A percentile compares a stretch with the other conserved stretches of the same genome.
phyloP scores from a whole-genome alignment of 2,888 invertebrate genomes.

The Leptarthrus brevirostris region DNA sequence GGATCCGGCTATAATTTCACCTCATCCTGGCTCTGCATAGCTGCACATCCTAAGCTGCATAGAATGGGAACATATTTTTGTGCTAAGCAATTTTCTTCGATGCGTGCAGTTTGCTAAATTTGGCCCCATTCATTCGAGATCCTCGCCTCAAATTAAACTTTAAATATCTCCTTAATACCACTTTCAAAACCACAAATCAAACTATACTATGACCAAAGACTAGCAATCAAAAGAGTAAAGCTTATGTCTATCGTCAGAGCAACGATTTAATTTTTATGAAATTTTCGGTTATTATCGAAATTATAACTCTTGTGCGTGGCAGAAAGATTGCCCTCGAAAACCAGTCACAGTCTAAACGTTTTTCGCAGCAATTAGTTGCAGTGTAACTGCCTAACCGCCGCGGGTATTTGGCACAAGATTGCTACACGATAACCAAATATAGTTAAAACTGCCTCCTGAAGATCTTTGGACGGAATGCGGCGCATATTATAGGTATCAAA shows the following conservation, averaged over 20 bases:
- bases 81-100: too few species aligned
- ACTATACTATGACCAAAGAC: neutral
- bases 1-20: too few species aligned
- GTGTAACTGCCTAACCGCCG: constrained; percentile 11
- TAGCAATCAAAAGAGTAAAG: constrained; percentile 3
- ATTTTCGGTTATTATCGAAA: constrained; percentile 40
- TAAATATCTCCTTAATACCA: neutral
- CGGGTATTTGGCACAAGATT: constrained; percentile 11
- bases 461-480: too few species aligned
- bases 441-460: too few species aligned
- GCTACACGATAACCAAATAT: constrained; percentile 3
- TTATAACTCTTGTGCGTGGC: constrained; percentile 35
- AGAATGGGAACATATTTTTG: too few species aligned
- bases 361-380: constrained; percentile 25
- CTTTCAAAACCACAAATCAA: constrained; percentile 32
- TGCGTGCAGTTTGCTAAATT: too few species aligned
- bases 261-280: constrained; percentile 34
- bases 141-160: neutral
- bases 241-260: neutral
- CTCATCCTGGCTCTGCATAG: too few species aligned
- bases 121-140: too few species aligned
- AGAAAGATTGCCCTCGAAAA: neutral
- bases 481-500: too few species aligned
- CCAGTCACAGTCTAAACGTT: constrained; percentile 11
- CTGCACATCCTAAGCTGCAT: too few species aligned